Percentiles rank a stretch among this genome's conserved stretches.
phyloP scores from a whole-genome alignment of 1,140 invertebrate genomes.

The Telenomus remus region DNA sequence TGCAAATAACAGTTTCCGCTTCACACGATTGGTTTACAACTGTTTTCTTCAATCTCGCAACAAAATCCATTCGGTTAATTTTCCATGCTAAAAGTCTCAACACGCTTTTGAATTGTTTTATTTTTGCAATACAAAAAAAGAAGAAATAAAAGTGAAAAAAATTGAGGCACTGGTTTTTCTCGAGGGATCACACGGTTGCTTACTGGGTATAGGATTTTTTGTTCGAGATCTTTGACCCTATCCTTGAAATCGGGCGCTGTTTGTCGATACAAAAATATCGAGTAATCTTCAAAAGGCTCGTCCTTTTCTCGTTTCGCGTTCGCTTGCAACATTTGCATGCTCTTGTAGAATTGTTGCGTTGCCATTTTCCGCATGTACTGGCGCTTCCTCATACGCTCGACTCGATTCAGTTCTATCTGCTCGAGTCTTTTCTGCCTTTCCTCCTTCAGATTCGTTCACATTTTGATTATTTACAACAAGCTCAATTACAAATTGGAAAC shows the following conservation, averaged over 20 bases:
- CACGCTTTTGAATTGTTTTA: too few species aligned
- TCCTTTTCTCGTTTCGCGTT: conserved; percentile 78
- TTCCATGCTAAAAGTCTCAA: too few species aligned
- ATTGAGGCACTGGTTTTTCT: too few species aligned
- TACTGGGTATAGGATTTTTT: conserved; percentile 85
- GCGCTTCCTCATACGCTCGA: conserved; percentile 79
- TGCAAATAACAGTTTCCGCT: too few species aligned
- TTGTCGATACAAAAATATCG: conserved; percentile 84
- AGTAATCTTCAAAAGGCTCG: conserved; percentile 84
- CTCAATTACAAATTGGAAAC: too few species aligned
- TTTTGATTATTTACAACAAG: conserved; percentile 39
- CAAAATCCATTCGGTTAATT: too few species aligned
- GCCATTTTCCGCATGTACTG: conserved; percentile 81
- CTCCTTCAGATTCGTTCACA: conserved; percentile 75
- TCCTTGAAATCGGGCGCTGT: conserved; percentile 85
- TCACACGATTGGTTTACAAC: too few species aligned
- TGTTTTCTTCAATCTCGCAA: too few species aligned
- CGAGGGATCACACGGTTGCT: conserved; percentile 65
- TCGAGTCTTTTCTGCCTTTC: conserved; percentile 80
- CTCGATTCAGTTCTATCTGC: conserved; percentile 82
- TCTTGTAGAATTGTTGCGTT: conserved; percentile 85
- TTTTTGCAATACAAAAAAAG: too few species aligned
- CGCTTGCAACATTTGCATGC: conserved; percentile 84
- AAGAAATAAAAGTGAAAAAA: too few species aligned
- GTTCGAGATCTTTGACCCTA: conserved; percentile 85